Conservation (phyloP, 2,888 invertebrate species). For the Nycteola revayana region DNA sequence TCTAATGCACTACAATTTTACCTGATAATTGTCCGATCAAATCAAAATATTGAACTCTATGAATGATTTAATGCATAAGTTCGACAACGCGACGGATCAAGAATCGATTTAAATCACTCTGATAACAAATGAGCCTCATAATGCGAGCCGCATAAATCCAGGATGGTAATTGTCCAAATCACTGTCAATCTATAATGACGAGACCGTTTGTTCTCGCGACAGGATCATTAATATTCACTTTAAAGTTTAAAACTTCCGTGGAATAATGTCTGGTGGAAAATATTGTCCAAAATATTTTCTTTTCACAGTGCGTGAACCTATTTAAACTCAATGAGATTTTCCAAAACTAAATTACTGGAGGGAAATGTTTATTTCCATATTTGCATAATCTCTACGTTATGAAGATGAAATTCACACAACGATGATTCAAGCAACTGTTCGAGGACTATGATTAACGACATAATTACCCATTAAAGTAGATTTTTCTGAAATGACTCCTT, state of each 20-base stretch:
- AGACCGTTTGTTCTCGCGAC: constrained; percentile 25
- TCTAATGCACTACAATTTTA: neutral
- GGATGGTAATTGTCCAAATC: constrained; percentile 31
- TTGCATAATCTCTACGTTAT: constrained; percentile 32
- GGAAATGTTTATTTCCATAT: constrained; percentile 25
- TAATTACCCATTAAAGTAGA: constrained; percentile 22
- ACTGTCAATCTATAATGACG: constrained; percentile 35
- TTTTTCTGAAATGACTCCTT: constrained; percentile 11
- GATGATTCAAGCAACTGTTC: constrained; percentile 17
- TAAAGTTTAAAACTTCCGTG: constrained; percentile 9
- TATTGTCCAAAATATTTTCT: constrained; percentile 14
- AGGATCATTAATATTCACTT: constrained; percentile 23
- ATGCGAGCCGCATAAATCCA: constrained; percentile 29
- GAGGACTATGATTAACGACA: constrained; percentile 17
- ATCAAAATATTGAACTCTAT: constrained; percentile 1
- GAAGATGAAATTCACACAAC: constrained; percentile 29
- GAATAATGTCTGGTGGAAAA: neutral
- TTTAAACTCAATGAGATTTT: constrained; percentile 27
- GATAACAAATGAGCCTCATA: constrained; percentile 32
- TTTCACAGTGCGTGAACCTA: constrained; percentile 10
- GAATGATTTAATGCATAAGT: constrained; percentile 7
- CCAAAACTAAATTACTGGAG: constrained; percentile 23
- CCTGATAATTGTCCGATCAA: neutral
- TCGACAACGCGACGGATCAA: constrained; percentile 26
- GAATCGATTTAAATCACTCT: constrained; percentile 20